Base-by-base conservation (phyloP, 2,888 invertebrate species). In the Allophyes oxyacanthae region DNA sequence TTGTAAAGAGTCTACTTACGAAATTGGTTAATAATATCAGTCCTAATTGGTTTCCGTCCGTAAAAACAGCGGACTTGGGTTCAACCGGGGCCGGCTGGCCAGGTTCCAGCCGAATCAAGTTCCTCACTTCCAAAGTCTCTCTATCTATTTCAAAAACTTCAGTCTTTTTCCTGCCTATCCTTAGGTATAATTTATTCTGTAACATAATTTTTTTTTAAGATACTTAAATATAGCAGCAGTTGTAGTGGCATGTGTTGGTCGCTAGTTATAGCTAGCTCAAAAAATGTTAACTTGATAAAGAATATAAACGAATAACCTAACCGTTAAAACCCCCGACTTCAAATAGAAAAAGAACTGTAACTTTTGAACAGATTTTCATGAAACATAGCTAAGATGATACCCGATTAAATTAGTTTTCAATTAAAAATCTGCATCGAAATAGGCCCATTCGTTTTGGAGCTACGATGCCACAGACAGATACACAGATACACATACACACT, bases 111-210 rank as follows among this genome's bases (percentile, higher is more conserved):
- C 82, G 81, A 37, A 94, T 72, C 50, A 89, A 71, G 52, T 84
- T 84, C 33, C 76, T 85, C 25, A 91, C 83, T 81, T 91, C 89
- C 55, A 94, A 80, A 10, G 88, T 84, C 7, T 91, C 90, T 72
- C 88, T 92, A 74, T 93, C 90, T 56, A 94, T 79, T 79, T 93
- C 93, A 78, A 85, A 91, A 46, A 94, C 81, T 72, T 93, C 94
- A 78, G 89, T 89, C 81, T 92, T 91, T 77, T 92, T 93, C 59
- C 94, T 84, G 44, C 95, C 94, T 64, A 95, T 93, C 68, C 98
- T 96, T 79, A 97, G 97, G 86, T 97, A 98, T 68, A 99, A 92
- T 81, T 97, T 97, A 68, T 96, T 96, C 97, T 97, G 84, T 1
- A 70, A 64, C 92, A 94, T 62, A 57, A 75, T 28, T 13, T 28